These are phyloP conservation scores for Trogon surrucura DNA, from an alignment of 2,113 vertebrate genomes.

Conservation along the genomic window DNA sequence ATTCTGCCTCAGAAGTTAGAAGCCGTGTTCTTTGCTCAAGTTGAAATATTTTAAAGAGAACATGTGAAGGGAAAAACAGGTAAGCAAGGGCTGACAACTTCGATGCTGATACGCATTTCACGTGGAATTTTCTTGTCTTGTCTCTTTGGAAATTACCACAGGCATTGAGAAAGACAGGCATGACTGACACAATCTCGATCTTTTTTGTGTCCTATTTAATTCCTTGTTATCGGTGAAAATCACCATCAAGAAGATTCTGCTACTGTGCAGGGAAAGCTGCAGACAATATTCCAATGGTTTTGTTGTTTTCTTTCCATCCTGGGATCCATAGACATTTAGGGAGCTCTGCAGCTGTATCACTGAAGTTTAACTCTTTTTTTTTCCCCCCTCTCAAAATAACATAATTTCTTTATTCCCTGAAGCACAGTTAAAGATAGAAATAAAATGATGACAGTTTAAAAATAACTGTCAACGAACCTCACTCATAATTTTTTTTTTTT, in stretches of 20 bases:
- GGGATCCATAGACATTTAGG: neutral
- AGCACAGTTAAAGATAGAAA: neutral
- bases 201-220: neutral
- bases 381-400: no score
- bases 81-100: neutral
- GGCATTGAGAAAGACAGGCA: neutral
- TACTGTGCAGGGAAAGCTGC: neutral
- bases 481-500: neutral
- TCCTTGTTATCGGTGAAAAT: neutral
- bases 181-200: accelerated
- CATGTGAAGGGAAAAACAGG: accelerated
- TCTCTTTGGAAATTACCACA: neutral
- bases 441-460: neutral
- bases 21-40: neutral
- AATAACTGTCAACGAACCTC: neutral
- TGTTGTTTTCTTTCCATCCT: neutral
- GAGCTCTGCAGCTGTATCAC: neutral
- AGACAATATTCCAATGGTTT: neutral
- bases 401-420: neutral
- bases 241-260: neutral
- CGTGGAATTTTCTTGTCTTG: neutral
- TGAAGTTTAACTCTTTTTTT: neutral
- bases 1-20: neutral
- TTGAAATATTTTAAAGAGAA: neutral
- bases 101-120: accelerated